Conservation (phyloP, 30 jellyfish, hydroid and myxozoan species). For the Aurelia sp. region DNA sequence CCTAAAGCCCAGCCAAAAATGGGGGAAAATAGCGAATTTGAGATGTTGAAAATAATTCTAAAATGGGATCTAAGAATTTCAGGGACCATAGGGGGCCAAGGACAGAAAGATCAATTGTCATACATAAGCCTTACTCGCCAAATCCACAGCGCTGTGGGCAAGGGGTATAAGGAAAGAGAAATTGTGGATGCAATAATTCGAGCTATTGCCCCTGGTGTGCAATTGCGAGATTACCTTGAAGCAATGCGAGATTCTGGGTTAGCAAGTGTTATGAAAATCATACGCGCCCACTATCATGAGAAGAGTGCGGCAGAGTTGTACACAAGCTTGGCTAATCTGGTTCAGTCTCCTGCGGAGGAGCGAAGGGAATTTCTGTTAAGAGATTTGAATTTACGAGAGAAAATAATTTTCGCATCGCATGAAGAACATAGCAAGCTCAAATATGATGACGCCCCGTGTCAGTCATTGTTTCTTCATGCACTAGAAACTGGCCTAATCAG, state of each 20-base stretch:
- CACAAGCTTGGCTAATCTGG: constrained; percentile 20
- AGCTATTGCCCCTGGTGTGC: constrained; percentile 17
- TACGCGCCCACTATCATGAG: constrained; percentile 30
- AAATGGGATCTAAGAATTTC: constrained; percentile 12
- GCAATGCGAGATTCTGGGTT: constrained; percentile 19
- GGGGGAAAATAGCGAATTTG: not conserved
- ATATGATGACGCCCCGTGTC: constrained; percentile 24
- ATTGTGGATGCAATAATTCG: constrained; percentile 24
- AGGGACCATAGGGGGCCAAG: constrained; percentile 15
- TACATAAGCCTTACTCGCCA: constrained; percentile 15
- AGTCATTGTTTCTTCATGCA: constrained; percentile 56
- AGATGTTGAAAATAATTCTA: constrained; percentile 4
- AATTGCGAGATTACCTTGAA: constrained; percentile 32
- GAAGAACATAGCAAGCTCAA: constrained; percentile 25
- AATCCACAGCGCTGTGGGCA: constrained; percentile 4
- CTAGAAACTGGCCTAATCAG: constrained; percentile 30
- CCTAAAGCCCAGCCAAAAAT: constrained; percentile 9
- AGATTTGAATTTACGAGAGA: constrained; percentile 6
- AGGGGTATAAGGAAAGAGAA: constrained; percentile 30
- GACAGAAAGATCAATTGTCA: constrained; percentile 11
- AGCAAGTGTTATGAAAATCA: constrained; percentile 9
- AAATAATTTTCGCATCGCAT: not conserved
- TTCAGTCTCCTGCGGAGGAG: constrained; percentile 13
- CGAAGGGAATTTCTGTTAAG: constrained; percentile 3
- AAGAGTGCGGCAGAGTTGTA: not conserved